Conservation (phyloP, 2,888 invertebrate species). For the Ommatoiulus sabulosus region DNA sequence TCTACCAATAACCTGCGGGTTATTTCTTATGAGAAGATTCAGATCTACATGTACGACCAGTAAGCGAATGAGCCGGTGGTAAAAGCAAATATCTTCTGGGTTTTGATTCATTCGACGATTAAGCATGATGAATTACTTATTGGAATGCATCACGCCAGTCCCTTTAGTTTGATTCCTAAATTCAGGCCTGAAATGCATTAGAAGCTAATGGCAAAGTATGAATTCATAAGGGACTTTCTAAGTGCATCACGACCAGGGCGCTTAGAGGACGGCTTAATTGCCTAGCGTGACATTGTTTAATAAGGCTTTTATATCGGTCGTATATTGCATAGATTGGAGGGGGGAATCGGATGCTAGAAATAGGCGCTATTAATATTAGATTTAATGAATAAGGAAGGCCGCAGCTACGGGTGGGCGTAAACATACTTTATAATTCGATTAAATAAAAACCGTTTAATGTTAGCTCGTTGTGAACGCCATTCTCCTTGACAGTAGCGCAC, state of each 20-base stretch:
- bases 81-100: not conserved
- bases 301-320: not conserved
- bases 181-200: not conserved
- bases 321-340: slow-evolving; percentile 3
- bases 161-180: not conserved
- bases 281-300: slow-evolving; percentile 19
- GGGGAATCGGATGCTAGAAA: not conserved
- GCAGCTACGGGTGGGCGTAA: not conserved
- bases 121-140: not conserved
- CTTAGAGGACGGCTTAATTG: not conserved
- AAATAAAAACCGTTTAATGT: not conserved
- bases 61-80: too few relatives aligned
- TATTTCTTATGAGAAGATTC: too few relatives aligned
- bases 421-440: not conserved
- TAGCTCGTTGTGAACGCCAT: not conserved
- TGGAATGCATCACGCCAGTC: not conserved
- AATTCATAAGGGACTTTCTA: not conserved
- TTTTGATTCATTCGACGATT: not conserved
- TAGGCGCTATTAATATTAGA: slow-evolving; percentile 12
- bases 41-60: too few relatives aligned
- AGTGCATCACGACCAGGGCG: not conserved
- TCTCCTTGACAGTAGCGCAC: not conserved
- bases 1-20: too few relatives aligned
- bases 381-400: slow-evolving; percentile 12
- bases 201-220: not conserved